phyloP scores from a whole-genome alignment of 2,113 vertebrate species.

The Cryptotis parvus region DNA sequence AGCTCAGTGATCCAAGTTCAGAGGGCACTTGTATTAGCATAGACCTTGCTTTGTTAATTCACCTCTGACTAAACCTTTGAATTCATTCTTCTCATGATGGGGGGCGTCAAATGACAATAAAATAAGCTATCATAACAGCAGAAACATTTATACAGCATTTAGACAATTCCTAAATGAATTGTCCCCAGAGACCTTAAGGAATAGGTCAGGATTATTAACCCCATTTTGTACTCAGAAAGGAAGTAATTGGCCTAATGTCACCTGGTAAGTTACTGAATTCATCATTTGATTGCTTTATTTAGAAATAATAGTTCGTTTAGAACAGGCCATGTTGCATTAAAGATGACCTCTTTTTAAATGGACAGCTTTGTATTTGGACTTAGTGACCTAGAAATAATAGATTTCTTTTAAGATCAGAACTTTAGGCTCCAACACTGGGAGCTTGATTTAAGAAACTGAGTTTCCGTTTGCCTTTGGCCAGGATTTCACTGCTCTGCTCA shows the following conservation, averaged over 20 bases:
- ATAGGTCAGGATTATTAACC: constrained; percentile 67
- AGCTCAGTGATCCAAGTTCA: constrained; percentile 64
- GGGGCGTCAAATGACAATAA: constrained; percentile 70
- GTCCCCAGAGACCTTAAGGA: constrained; percentile 53
- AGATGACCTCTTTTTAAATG: constrained; percentile 50
- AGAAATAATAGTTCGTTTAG: constrained; percentile 51
- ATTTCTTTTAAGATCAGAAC: neutral
- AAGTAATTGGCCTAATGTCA: constrained; percentile 68
- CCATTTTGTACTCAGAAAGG: constrained; percentile 66
- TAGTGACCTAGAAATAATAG: constrained; percentile 45
- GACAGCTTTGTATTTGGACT: constrained; percentile 50
- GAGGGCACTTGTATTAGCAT: constrained; percentile 66
- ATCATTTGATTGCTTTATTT: constrained; percentile 74
- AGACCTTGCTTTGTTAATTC: constrained; percentile 72
- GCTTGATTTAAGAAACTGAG: constrained; percentile 15
- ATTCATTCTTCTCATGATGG: constrained; percentile 60
- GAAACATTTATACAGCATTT: constrained; percentile 69
- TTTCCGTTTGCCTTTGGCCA: neutral
- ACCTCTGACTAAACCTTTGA: constrained; percentile 66
- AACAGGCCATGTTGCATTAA: constrained; percentile 52
- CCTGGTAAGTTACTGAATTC: constrained; percentile 56
- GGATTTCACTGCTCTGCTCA: neutral
- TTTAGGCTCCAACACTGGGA: constrained; percentile 39
- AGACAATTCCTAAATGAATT: constrained; percentile 59
- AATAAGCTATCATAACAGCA: constrained; percentile 64